Conservation (phyloP, 1,140 invertebrate species). For the Galleria mellonella region DNA sequence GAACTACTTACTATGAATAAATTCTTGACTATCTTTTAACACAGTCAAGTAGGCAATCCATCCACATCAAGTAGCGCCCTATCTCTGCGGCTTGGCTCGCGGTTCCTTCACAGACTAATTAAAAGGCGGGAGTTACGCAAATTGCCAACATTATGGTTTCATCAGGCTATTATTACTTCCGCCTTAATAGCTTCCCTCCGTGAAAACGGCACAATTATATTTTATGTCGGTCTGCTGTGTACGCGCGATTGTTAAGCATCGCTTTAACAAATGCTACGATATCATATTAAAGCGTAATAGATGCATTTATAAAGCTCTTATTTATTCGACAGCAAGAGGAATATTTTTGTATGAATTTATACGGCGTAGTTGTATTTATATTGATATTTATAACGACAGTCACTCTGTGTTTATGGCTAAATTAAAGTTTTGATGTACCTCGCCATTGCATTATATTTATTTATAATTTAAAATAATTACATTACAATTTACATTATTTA, state of each 20-base stretch:
- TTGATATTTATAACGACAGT: too few species aligned
- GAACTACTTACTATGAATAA: too few species aligned
- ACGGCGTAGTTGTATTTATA: not conserved
- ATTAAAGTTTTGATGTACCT: too few species aligned
- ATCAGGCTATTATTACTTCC: conserved; percentile 35
- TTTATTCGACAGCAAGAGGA: too few species aligned
- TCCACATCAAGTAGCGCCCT: not conserved
- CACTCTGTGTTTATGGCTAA: too few species aligned
- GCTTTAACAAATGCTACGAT: not conserved
- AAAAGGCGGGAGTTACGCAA: conserved; percentile 36
- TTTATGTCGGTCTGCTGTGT: conserved; percentile 13
- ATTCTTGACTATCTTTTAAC: not conserved
- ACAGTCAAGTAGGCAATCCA: not conserved
- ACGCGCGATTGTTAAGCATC: not conserved
- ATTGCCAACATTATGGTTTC: conserved; percentile 44
- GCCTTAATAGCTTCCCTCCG: conserved; percentile 14
- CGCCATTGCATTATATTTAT: too few species aligned
- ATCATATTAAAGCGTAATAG: not conserved
- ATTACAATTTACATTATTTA: too few species aligned
- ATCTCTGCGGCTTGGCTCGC: not conserved
- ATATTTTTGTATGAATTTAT: not conserved
- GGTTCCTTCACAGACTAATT: conserved; percentile 37
- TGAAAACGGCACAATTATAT: conserved; percentile 21
- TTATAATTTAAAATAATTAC: too few species aligned
- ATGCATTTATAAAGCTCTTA: not conserved